Evolutionary conservation across 2,113 vertebrate species (phyloP).

Genomic region (Lepidothrix coronata): DNA sequence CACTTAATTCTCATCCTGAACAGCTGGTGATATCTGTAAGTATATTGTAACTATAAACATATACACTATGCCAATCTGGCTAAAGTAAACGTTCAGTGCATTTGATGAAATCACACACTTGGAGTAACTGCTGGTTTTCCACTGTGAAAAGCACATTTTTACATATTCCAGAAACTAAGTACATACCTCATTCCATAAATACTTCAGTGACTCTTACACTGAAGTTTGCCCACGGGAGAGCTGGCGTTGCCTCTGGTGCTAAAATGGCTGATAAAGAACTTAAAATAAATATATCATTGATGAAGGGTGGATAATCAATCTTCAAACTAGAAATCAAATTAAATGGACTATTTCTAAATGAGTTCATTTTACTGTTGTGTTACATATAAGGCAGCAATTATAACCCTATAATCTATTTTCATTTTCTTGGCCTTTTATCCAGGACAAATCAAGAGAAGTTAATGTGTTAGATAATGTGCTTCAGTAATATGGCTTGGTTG

Average conservation of each 20-base stretch:
- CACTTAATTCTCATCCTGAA: not conserved
- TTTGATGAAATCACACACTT: not conserved
- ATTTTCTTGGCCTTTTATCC: not conserved
- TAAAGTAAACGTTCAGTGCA: not conserved
- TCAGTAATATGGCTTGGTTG: not conserved
- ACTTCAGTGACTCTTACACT: not conserved
- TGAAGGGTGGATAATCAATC: not conserved
- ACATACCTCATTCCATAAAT: constrained; percentile 8
- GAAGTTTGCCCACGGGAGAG: not conserved
- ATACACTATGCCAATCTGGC: not conserved
- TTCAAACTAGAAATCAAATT: not conserved
- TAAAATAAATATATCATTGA: not conserved
- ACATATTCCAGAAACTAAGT: not conserved
- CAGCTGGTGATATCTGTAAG: not conserved
- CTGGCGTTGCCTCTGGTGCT: not conserved
- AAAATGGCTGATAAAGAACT: constrained; percentile 5
- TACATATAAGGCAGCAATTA: not conserved
- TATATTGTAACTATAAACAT: not conserved
- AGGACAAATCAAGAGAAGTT: not conserved
- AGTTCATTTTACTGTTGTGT: not conserved
- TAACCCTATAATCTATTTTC: not conserved
- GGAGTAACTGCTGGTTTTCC: not conserved
- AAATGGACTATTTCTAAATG: not conserved
- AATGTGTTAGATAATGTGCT: not conserved
- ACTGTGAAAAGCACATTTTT: not conserved